Percentiles rank a stretch among this genome's conserved stretches.
Conservation (phyloP, 2,888 invertebrate genomes). For the Ophonus ardosiacus region DNA sequence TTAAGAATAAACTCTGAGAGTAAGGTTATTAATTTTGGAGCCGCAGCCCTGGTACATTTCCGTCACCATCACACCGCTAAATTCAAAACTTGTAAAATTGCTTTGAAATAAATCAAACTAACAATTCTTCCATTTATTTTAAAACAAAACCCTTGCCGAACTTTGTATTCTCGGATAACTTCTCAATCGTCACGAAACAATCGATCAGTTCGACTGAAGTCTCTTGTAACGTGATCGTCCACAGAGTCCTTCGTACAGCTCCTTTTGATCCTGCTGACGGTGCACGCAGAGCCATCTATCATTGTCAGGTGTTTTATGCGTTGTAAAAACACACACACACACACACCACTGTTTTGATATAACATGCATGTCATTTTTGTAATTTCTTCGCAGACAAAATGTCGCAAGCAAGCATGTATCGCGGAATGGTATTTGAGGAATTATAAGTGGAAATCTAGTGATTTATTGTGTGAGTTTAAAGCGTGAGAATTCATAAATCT, state of each 20-base stretch:
- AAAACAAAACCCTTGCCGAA: background rate
- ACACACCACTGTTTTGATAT: slow-evolving; percentile 5
- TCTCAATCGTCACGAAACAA: background rate
- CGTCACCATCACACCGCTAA: too few species aligned
- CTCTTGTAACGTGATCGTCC: background rate
- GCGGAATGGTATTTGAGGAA: slow-evolving; percentile 43
- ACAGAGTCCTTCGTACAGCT: background rate
- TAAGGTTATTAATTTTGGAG: too few species aligned
- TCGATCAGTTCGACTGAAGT: background rate
- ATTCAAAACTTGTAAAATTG: too few species aligned
- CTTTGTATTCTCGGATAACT: background rate
- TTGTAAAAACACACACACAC: slow-evolving; percentile 12
- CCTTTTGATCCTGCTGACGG: slow-evolving; percentile 10
- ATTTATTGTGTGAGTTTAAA: slow-evolving; percentile 23
- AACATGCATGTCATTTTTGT: slow-evolving; percentile 60
- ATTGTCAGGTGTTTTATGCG: slow-evolving; percentile 48
- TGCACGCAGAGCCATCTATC: slow-evolving; percentile 51
- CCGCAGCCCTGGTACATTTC: too few species aligned
- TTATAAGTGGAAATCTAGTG: slow-evolving; percentile 29
- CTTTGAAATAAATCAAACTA: too few species aligned
- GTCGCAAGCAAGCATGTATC: slow-evolving; percentile 42
- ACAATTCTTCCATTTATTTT: background rate
- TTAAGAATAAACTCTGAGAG: too few species aligned
- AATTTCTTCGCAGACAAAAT: slow-evolving; percentile 52
- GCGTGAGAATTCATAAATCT: background rate